Conservation (phyloP, 1,140 invertebrate genomes). For the Panonychus citri region DNA sequence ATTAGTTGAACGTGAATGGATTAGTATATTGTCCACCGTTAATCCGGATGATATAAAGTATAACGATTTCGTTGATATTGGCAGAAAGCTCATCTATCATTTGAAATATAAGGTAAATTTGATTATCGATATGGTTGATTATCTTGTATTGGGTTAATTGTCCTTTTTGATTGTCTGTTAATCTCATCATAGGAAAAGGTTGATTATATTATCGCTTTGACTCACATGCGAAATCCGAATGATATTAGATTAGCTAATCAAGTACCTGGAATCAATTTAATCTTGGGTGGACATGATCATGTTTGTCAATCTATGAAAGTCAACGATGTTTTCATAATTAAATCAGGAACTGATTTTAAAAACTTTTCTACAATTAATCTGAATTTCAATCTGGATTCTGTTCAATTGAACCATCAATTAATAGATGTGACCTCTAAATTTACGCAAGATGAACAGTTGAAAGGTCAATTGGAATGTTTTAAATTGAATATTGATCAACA, state of each 20-base stretch:
- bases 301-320: constrained; percentile 48
- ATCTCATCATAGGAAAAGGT: constrained; percentile 34
- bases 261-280: constrained; percentile 54
- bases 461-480: constrained; percentile 43
- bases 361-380: constrained; percentile 27
- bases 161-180: not conserved
- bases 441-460: constrained; percentile 43
- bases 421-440: constrained; percentile 19
- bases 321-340: constrained; percentile 49
- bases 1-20: constrained; percentile 63
- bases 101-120: constrained; percentile 42
- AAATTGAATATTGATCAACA: constrained; percentile 46
- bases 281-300: constrained; percentile 66
- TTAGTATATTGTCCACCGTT: constrained; percentile 61
- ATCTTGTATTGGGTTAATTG: too few relatives aligned
- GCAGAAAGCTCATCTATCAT: constrained; percentile 42
- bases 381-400: constrained; percentile 24
- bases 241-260: constrained; percentile 54
- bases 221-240: constrained; percentile 74
- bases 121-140: too few relatives aligned
- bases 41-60: constrained; percentile 67
- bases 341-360: constrained; percentile 71
- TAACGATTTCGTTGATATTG: constrained; percentile 55
- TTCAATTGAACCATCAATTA: constrained; percentile 19
- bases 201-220: constrained; percentile 65